These are phyloP conservation scores for Tetropium fuscum DNA, from an alignment of 2,888 invertebrate species.

Conservation along the genomic window DNA sequence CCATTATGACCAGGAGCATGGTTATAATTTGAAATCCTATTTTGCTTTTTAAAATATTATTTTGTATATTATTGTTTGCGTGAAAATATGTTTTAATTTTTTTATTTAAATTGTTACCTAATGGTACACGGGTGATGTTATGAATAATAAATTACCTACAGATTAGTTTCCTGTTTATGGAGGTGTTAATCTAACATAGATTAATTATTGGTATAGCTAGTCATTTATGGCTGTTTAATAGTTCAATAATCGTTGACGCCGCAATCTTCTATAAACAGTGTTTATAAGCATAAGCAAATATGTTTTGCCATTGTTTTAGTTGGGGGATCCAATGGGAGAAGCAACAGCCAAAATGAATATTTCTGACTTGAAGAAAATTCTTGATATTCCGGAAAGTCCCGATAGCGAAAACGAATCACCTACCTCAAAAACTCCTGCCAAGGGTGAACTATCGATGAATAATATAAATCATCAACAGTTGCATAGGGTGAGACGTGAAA, in stretches of 20 bases:
- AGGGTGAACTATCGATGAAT: conserved; percentile 34
- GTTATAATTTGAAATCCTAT: too few relatives aligned
- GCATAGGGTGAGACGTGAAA: conserved; percentile 84
- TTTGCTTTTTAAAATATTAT: too few relatives aligned
- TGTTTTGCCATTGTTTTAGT: conserved; percentile 63
- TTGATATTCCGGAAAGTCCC: conserved; percentile 77
- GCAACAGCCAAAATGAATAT: conserved; percentile 95
- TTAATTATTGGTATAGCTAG: neutral
- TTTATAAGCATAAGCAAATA: neutral
- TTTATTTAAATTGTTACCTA: too few relatives aligned
- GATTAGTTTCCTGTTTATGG: neutral
- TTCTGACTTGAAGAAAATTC: conserved; percentile 85
- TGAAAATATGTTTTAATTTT: too few relatives aligned
- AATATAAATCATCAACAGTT: conserved; percentile 48
- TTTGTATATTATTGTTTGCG: too few relatives aligned
- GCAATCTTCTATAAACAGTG: neutral
- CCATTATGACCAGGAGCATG: too few relatives aligned
- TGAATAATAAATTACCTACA: neutral
- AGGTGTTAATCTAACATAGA: too few relatives aligned
- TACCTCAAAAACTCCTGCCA: conserved; percentile 38
- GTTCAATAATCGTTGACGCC: neutral
- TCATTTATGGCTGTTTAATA: conserved; percentile 3
- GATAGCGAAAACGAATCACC: conserved; percentile 50
- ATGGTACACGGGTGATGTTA: neutral
- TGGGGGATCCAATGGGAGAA: conserved; percentile 91